Evolutionary conservation across 2,888 invertebrate species (phyloP).

Genomic region (Pseudococcus viburni): DNA sequence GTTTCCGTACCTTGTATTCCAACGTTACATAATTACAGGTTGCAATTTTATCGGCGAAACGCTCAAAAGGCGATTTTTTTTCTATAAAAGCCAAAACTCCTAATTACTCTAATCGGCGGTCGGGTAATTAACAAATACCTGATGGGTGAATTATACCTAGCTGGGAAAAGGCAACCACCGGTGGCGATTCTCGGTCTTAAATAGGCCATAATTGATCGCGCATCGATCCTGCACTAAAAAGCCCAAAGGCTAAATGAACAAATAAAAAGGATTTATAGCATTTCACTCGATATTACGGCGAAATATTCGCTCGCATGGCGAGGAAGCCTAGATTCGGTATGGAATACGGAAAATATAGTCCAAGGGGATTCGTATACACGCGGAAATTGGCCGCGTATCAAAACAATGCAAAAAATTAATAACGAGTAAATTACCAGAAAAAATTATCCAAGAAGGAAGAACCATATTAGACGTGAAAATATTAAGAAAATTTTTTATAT

Average conservation of each 20-base stretch:
- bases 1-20: conserved; percentile 19
- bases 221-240: neutral
- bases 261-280: neutral
- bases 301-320: neutral
- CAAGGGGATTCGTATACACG: neutral
- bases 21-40: conserved; percentile 2
- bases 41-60: conserved; percentile 31
- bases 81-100: neutral
- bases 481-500: neutral
- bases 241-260: neutral
- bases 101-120: conserved; percentile 14
- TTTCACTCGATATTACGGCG: neutral
- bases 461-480: neutral
- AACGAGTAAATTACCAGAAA: neutral
- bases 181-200: neutral
- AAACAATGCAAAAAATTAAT: conserved; percentile 32
- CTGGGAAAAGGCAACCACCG: neutral
- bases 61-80: conserved; percentile 24
- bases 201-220: neutral
- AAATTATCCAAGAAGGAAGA: neutral
- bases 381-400: conserved; percentile 27
- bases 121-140: conserved; percentile 1
- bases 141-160: neutral
- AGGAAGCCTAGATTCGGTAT: neutral
- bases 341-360: neutral